Base-by-base conservation (phyloP, 1,140 invertebrate genomes). In the Saccostrea cuccullata region DNA sequence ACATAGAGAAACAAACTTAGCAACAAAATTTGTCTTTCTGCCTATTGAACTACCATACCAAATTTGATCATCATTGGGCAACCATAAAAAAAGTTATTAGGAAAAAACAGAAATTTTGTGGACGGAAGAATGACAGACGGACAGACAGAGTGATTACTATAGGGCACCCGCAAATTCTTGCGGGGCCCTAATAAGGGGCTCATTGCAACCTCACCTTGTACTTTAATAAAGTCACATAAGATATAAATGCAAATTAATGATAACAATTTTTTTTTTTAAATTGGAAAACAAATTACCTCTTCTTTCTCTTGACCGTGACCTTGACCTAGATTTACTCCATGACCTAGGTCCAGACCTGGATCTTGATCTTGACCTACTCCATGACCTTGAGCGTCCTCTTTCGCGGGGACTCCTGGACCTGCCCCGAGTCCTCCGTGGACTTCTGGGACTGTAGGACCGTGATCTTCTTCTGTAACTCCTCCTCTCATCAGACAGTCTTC, bases 311-410 rank as follows among this genome's bases (percentile, higher is more conserved):
- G 82, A 88, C 30, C 87, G 58, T 67, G 87, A 88, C 12, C 88
- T 84, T 58, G 85, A 82, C 86, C 87, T 87, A 56, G 91, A 93
- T 83, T 91, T 91, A 11, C 92, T 92, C 67, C 92, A 86, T 82
- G 89, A 92, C 60, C 93, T 91, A 36, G 91, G 89, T n/a, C 85
- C 89, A 67, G 93, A 91, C 60, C 91, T 90, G 64, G 91, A 92
- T 64, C 91, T 89, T 77, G 92, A 90, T 15, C 91, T 85, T 30
- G 89, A 89, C 85, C 47, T 86, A 86, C 73, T 84, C 56, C 73
- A 55, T 86, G 84, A 88, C 84, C 89, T 82, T 86, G 89, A 90
- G 55, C 91, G 56, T 60, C 55, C 86, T 60, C 88, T 91, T 17
- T 82, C 85, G 55, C 87, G 77, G 15, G 88, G 89, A 36, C 89